Evolutionary conservation across 2,113 vertebrate species (phyloP), one percentile per base, ranked within the genome.

Genomic region (Barbus barbus): DNA sequence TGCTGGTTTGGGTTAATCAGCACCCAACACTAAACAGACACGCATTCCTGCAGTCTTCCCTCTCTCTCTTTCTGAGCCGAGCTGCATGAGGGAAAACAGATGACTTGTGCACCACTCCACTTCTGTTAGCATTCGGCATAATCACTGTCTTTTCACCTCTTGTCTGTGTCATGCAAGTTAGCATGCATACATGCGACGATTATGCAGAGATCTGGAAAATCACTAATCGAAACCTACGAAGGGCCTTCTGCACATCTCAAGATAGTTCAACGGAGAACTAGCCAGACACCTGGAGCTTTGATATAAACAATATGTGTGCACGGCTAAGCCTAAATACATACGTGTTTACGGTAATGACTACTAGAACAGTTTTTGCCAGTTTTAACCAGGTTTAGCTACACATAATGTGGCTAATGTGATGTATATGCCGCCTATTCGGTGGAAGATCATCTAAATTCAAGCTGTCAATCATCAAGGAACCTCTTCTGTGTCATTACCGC

Each of bases 11-110:
- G 87, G 89, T 92, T 91, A 92, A 91, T 91, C 91, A 89, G 78
- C 81, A 24, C 65, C 82, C 85, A 91, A 91, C 91, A 93, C 86
- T 92, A 88, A 93, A 79, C 90, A 93, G 92, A 92, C 90, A 76
- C 81, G 81, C 93, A 94, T 94, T 94, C 91, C 92, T 92, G 56
- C 84, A 90, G 71, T 44, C 20, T 80, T 86, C 88, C 79, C 84
- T n/a, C 53, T 83, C 41, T 79, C n/a, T 58, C 0, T 85, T 84
- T 90, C 87, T 60, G 72, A 71, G 88, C 4, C 38, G 38, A 38
- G 38, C 38, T 38, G 38, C 38, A 9, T 38, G 38, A 38, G 38
- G 38, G 38, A 38, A 38, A 38, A 36, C 93, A 94, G 92, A 93
- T 86, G 26, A 82, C 91, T 88, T 41, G 24, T 82, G 75, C 76